A percentile compares a stretch with the other conserved stretches of the same genome.
These are phyloP conservation scores for Cyprinella venusta DNA, from an alignment of 2,797 vertebrate species.

Conservation along the genomic window DNA sequence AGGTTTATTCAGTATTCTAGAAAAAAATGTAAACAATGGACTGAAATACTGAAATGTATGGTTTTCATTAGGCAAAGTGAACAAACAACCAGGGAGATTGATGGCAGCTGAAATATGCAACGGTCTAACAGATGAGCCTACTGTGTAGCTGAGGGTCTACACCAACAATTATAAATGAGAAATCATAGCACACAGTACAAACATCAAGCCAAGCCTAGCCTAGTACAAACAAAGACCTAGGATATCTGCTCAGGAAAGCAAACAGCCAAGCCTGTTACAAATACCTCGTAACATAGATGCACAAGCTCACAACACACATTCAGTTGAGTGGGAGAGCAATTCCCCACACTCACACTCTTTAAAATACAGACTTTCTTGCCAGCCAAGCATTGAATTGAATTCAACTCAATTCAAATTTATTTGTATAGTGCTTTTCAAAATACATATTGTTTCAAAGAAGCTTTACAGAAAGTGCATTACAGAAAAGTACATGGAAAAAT, in stretches of 20 bases:
- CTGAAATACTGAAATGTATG: constrained; percentile 7
- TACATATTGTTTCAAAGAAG: no score
- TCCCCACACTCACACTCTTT: constrained; percentile 4
- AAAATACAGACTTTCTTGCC: not conserved
- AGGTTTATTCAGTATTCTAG: constrained; percentile 2
- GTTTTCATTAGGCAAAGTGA: constrained; percentile 22
- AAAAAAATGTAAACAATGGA: not conserved
- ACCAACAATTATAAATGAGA: constrained; percentile 11
- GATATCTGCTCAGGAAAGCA: not conserved
- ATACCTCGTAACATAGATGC: not conserved
- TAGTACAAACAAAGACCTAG: not conserved
- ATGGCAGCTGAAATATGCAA: constrained; percentile 4
- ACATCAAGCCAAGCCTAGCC: not conserved
- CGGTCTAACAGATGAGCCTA: constrained; percentile 24
- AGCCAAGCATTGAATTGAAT: constrained; percentile 17
- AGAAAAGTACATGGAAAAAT: no score
- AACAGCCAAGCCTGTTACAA: not conserved
- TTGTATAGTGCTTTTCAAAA: no score
- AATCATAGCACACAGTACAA: constrained; percentile 3
- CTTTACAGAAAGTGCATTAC: no score
- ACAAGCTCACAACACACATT: constrained; percentile 7
- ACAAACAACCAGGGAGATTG: constrained; percentile 17
- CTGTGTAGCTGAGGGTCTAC: not conserved
- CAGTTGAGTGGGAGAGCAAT: constrained; percentile 3
- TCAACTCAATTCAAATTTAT: no score